Evolutionary conservation across 2,113 vertebrate species (phyloP), one percentile per base, ranked within the genome.

Genomic region (Perca flavescens): DNA sequence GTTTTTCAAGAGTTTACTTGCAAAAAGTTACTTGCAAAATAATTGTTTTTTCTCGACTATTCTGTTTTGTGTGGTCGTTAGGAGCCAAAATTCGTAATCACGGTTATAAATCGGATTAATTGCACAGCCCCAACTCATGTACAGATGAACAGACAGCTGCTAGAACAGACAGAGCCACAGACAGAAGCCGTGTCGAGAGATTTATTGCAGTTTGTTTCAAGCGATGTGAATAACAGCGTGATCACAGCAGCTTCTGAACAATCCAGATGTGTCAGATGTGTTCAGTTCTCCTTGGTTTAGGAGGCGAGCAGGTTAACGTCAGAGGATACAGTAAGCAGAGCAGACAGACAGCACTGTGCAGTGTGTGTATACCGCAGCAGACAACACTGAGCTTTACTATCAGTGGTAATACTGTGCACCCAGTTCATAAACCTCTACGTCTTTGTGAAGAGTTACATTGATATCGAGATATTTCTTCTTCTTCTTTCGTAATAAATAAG

Each of bases 201-300:
- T 90, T 88, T 90, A 92, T 88, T 92, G 79, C 80, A 69, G 56
- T 79, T 85, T 34, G 28, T 69, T 80, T 65, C 47, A 79, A 78
- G 79, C 74, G 28, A 69, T 31, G 19, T 79, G 83, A 76, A 25
- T 1, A 65, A 65, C 43, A 72, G 70, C 47, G 60, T 71, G 64
- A 86, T 86, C 66, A 76, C 72, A 84, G 62, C 79, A 60, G 79
- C 2, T 28, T 28, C 49, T 60, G 62, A 83, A 81, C 80, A 46
- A 54, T 75, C 75, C 84, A 86, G 68, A 71, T 54, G 77, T 83
- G 21, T 53, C 53, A 13, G 65, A 53, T 64, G 53, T 40, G 66
- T 61, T 80, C 53, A 19, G 65, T 4, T 19, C 58, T 68, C 57
- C 63, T 70, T 52, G 4, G 22, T 71, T 57, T 28, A 13, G 28